Evolutionary conservation across 1,140 invertebrate genomes (phyloP), one percentile per base, ranked within the genome.

Genomic region (Eciton burchellii): DNA sequence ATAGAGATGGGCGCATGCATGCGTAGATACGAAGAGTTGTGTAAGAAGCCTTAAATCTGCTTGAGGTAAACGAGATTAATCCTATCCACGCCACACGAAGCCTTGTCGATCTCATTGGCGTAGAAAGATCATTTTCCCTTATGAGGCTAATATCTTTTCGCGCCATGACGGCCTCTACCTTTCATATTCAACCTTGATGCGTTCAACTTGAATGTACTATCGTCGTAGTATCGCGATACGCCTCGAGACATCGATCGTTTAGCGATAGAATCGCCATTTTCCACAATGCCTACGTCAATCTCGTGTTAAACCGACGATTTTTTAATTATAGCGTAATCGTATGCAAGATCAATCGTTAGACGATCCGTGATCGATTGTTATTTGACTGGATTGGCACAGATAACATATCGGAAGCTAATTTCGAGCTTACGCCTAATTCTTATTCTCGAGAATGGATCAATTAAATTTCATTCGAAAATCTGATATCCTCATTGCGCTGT

Each of bases 41-140:
- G 92, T 89, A 89, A 89, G 93, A 94, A 94, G 92, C 93, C 93
- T 90, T 92, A 92, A 92, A 91, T 91, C 89, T 94, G 91, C 91
- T 81, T 82, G 84, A 89, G 79, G 92, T 92, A 94, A 94, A 94
- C 91, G 92, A 92, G 93, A 94, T 93, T 94, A 94, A 94, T 94
- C 90, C 91, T 88, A 87, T 89, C 90, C 88, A 87, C 90, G 85
- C 90, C 84, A 83, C 82, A 77, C 82, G 93, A 94, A 94, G 92
- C 93, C 93, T 88, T 91, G 89, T 81, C 90, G 89, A 90, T 91
- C 82, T 90, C 91, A 91, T 89, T 92, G 89, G 91, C 90, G 91
- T 91, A 90, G 86, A 89, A 88, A 84, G 84, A 81, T 88, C 43
- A 71, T 81, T 52, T 76, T 88, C 47, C 57, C 49, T 65, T 74